Base-by-base conservation (phyloP, 2,797 vertebrate species). In the Sebastes reedi region DNA sequence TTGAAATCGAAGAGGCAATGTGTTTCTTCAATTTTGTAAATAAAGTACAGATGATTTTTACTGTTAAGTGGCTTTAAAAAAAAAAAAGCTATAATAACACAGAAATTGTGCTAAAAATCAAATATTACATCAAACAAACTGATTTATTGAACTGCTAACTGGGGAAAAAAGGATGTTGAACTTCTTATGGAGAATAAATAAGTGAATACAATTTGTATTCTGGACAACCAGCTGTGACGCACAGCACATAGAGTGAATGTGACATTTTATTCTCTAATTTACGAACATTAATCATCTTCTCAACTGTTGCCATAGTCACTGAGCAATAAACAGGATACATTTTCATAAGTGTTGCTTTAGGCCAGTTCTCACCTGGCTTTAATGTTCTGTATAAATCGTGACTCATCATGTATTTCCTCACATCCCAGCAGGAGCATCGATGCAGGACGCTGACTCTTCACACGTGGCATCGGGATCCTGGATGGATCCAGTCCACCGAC, bases 391-490 rank as follows among this genome's bases (percentile, higher is more conserved):
- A 14, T 46, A 58, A 68, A 22, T 73, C 36, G 32, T 93, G 82
- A 81, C 80, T 93, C 83, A 85, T 32, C 64, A 6, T 79, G 62
- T 88, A 77, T 96, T 96, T 97, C 95, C 95, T 97, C 94, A 91
- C 96, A 95, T 96, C 95, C 95, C 91, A 97, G 96, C 89, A 96
- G 95, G 81, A 93, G 94, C 93, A 52, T 95, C 93, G 82, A 95
- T 92, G 79, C 94, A 95, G 88, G 94, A 95, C 89, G 96, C 93
- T 87, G 96, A 96, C 72, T 95, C 94, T 67, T 96, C 95, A 80
- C 95, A 95, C 80, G 93, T 93, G 89, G 94, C 92, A 58, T 93
- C 96, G 82, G 95, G 95, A 91, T 94, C 95, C 95, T 90, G 36
- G 36, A 39, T 39, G 36, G 36, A 39, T 39, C 93, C 95, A 83